phyloP scores from a whole-genome alignment of 2,888 invertebrate species.

The Tortrix viridana region DNA sequence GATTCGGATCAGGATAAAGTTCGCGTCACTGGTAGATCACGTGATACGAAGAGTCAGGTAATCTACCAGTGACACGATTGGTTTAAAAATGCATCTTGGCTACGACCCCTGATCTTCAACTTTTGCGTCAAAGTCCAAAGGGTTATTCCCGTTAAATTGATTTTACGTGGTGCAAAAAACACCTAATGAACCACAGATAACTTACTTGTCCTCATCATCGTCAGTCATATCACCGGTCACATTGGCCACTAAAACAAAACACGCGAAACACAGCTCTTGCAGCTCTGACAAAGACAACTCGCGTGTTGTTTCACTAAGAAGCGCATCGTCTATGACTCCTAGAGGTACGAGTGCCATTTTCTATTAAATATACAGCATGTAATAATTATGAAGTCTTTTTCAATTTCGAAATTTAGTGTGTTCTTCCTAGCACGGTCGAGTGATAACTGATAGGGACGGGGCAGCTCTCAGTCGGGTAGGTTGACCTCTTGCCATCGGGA shows the following conservation, averaged over 20 bases:
- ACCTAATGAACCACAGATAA: slow-evolving; percentile 11
- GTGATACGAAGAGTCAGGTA: too few species aligned
- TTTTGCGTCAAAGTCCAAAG: too few species aligned
- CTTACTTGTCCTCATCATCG: slow-evolving; percentile 51
- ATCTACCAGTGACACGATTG: too few species aligned
- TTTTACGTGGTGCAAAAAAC: too few species aligned
- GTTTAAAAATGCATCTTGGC: too few species aligned
- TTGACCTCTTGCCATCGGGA: slow-evolving; percentile 12
- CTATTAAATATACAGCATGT: slow-evolving; percentile 26
- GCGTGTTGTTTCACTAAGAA: neutral
- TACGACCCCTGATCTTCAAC: too few species aligned
- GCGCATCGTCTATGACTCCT: slow-evolving; percentile 15
- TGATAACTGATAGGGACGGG: slow-evolving; percentile 5
- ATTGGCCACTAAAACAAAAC: slow-evolving; percentile 29
- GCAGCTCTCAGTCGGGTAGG: neutral
- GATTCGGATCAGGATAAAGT: too few species aligned
- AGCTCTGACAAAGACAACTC: neutral
- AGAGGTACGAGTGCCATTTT: slow-evolving; percentile 22
- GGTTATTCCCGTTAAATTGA: too few species aligned
- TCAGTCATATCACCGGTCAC: slow-evolving; percentile 46
- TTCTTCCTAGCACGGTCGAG: neutral
- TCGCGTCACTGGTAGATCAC: too few species aligned
- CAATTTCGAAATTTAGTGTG: neutral
- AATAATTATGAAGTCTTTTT: neutral
- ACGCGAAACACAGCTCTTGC: slow-evolving; percentile 25